Conservation (phyloP, 2,888 invertebrate genomes). For the Periphyllus acericola region DNA sequence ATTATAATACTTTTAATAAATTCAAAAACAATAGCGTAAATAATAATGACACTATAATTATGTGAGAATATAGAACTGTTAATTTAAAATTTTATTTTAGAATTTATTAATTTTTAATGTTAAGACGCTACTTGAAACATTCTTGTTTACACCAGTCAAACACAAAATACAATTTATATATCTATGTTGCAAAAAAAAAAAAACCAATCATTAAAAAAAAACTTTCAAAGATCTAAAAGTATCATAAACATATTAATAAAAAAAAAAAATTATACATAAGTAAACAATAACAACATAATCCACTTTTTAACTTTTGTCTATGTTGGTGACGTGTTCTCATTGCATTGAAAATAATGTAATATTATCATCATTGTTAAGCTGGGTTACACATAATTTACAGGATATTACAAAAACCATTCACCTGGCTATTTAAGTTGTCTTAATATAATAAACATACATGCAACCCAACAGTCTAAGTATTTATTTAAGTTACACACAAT, state of each 20-base stretch:
- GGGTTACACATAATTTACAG: slow-evolving; percentile 50
- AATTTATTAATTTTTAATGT: slow-evolving; percentile 55
- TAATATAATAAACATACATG: slow-evolving; percentile 51
- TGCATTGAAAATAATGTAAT: slow-evolving; percentile 53
- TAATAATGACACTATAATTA: slow-evolving; percentile 55
- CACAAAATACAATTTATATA: slow-evolving; percentile 54
- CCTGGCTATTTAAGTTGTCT: slow-evolving; percentile 28
- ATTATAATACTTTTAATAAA: slow-evolving; percentile 70
- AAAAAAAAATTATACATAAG: slow-evolving; percentile 62
- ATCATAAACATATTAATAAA: slow-evolving; percentile 59
- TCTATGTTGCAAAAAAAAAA: slow-evolving; percentile 39
- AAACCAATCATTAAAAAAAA: slow-evolving; percentile 31
- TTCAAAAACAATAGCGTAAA: slow-evolving; percentile 49
- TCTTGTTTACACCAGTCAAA: slow-evolving; percentile 60
- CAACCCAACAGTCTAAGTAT: slow-evolving; percentile 57
- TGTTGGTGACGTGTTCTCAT: slow-evolving; percentile 43
- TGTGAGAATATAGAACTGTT: slow-evolving; percentile 56
- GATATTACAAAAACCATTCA: slow-evolving; percentile 23
- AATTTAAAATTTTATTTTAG: slow-evolving; percentile 60
- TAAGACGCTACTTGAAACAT: slow-evolving; percentile 61
- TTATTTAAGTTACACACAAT: slow-evolving; percentile 57
- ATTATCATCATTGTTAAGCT: slow-evolving; percentile 53
- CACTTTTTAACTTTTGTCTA: slow-evolving; percentile 59
- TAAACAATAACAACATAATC: slow-evolving; percentile 62
- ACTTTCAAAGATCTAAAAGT: slow-evolving; percentile 53